Conservation (phyloP, 2,797 vertebrate species). For the Enteromius argenteus region DNA sequence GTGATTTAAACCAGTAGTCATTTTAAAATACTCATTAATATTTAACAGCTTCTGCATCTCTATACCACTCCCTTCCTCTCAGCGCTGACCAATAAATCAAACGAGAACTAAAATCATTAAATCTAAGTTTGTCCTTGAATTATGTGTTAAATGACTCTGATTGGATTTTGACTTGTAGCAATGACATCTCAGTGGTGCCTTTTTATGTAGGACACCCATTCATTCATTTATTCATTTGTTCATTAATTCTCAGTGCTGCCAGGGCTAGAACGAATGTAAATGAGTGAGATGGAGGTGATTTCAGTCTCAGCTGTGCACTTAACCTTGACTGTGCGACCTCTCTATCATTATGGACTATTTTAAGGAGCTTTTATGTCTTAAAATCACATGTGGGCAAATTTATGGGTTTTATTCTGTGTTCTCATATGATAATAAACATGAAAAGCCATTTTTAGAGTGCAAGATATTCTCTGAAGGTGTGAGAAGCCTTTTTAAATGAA, state of each 20-base stretch:
- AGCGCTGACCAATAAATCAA: constrained; percentile 10
- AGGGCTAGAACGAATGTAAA: constrained; percentile 35
- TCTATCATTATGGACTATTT: neutral
- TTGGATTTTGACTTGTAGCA: constrained; percentile 14
- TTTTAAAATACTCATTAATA: constrained; percentile 40
- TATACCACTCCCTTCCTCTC: constrained; percentile 7
- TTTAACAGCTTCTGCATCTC: constrained; percentile 38
- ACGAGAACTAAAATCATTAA: neutral
- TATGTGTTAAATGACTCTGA: neutral
- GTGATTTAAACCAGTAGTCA: neutral
- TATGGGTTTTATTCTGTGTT: neutral
- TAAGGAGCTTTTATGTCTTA: neutral
- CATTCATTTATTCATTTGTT: constrained; percentile 15
- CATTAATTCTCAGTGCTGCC: constrained; percentile 8
- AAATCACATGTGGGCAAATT: neutral
- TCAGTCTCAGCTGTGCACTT: constrained; percentile 29
- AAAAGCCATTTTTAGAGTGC: neutral
- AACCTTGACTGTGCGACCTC: constrained; percentile 25
- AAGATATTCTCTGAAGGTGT: neutral
- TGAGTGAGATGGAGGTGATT: neutral
- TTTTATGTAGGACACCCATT: constrained; percentile 33
- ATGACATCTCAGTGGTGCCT: neutral
- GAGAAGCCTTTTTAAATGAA: neutral
- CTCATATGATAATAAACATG: neutral
- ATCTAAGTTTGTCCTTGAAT: constrained; percentile 7